These are phyloP conservation scores for Remorina albescens DNA, from an alignment of 2,797 vertebrate genomes.

Conservation along the genomic window DNA sequence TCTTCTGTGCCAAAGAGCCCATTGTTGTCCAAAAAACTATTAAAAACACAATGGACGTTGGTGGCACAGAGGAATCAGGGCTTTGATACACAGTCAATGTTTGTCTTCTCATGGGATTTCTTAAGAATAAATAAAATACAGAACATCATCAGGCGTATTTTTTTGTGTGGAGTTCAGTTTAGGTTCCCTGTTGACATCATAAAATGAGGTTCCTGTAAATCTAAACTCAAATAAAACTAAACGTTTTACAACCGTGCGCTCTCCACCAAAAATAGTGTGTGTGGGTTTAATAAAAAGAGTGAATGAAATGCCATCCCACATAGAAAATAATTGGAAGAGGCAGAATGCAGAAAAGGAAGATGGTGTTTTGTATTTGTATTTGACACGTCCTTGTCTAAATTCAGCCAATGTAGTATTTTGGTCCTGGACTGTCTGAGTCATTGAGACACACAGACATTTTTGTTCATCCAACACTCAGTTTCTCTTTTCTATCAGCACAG, in stretches of 20 bases:
- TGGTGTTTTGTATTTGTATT: not conserved
- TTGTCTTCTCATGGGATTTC: constrained; percentile 13
- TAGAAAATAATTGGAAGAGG: not conserved
- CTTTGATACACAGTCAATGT: constrained; percentile 24
- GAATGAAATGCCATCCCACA: not conserved
- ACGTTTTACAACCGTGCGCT: not conserved
- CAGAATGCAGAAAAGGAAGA: not conserved
- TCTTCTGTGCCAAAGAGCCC: constrained; percentile 9
- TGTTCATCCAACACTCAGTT: not conserved
- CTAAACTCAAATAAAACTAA: too few species aligned
- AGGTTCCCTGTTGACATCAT: not conserved
- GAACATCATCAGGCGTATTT: not conserved
- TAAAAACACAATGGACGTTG: constrained; percentile 20
- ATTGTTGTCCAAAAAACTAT: constrained; percentile 13
- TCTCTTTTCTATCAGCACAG: constrained; percentile 4
- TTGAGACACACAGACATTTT: constrained; percentile 41
- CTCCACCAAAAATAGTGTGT: not conserved
- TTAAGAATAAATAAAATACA: not conserved
- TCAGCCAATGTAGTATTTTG: constrained; percentile 34
- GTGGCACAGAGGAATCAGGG: constrained; percentile 22
- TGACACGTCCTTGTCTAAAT: constrained; percentile 40
- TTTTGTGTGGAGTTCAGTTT: not conserved
- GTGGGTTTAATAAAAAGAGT: not conserved
- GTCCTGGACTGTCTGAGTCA: constrained; percentile 46
- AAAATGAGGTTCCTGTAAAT: not conserved